Percentiles rank a stretch among this genome's conserved stretches.
phyloP scores from a whole-genome alignment of 1,140 invertebrate species.

The Oncopodura yosiiana region DNA sequence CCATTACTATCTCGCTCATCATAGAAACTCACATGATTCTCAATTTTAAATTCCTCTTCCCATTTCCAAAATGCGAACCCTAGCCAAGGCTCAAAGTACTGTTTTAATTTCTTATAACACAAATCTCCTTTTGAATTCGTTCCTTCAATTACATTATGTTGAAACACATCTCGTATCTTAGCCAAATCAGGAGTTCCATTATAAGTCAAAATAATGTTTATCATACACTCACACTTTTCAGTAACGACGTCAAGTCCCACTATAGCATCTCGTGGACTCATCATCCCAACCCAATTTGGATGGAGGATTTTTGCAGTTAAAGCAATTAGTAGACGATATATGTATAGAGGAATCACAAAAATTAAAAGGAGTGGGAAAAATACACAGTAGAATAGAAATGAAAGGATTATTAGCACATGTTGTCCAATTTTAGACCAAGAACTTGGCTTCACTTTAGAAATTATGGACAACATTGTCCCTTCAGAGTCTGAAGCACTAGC shows the following conservation, averaged over 20 bases:
- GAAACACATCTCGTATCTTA: slow-evolving; percentile 16
- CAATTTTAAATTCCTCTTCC: slow-evolving; percentile 9
- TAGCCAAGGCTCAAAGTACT: slow-evolving; percentile 23
- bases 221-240: slow-evolving; percentile 12
- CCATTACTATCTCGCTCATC: not conserved
- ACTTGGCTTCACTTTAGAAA: not conserved
- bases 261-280: slow-evolving; percentile 20
- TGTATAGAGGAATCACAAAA: slow-evolving; percentile 14
- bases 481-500: too few species aligned
- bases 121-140: slow-evolving; percentile 15
- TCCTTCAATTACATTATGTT: slow-evolving; percentile 14
- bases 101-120: slow-evolving; percentile 12
- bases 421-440: not conserved
- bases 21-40: slow-evolving; percentile 12
- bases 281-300: slow-evolving; percentile 23
- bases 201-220: slow-evolving; percentile 4
- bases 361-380: slow-evolving; percentile 8
- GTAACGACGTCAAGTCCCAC: slow-evolving; percentile 16
- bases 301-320: slow-evolving; percentile 4
- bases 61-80: slow-evolving; percentile 26
- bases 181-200: slow-evolving; percentile 14
- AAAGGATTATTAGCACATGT: not conserved
- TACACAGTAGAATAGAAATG: not conserved
- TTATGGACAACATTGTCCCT: not conserved
- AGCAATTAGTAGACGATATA: slow-evolving; percentile 12